These are phyloP conservation scores for Carcharodon carcharias DNA, from an alignment of 2,797 vertebrate species.

Conservation along the genomic window DNA sequence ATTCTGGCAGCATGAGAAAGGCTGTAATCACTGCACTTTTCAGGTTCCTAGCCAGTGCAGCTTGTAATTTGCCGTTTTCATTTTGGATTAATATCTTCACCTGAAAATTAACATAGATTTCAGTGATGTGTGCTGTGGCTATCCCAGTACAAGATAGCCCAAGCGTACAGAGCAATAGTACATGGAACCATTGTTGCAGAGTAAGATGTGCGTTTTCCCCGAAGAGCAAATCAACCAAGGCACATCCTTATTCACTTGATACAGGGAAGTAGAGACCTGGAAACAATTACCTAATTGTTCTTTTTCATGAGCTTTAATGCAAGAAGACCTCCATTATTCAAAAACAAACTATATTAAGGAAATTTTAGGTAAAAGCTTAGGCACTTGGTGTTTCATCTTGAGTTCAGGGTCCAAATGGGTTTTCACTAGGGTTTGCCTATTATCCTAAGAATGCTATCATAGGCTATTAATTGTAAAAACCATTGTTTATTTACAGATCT, in stretches of 20 bases:
- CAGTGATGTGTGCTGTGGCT: neutral
- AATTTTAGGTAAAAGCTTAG: neutral
- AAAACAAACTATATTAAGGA: neutral
- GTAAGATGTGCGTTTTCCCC: neutral
- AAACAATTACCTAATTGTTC: neutral
- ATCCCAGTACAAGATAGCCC: constrained; percentile 13
- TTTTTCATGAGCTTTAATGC: neutral
- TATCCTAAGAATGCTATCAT: too few relatives aligned
- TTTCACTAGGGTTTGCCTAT: too few relatives aligned
- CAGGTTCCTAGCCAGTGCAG: constrained; percentile 75
- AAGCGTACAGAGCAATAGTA: neutral
- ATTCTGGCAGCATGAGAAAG: constrained; percentile 91
- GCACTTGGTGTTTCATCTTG: neutral
- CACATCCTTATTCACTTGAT: neutral
- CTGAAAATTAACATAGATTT: constrained; percentile 52
- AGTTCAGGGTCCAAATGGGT: too few relatives aligned
- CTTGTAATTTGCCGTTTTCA: constrained; percentile 66
- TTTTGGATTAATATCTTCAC: constrained; percentile 79
- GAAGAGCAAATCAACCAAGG: neutral
- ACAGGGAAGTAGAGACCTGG: neutral
- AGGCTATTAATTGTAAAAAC: too few relatives aligned
- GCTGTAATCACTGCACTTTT: constrained; percentile 80
- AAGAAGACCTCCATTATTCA: neutral
- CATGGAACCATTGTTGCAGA: neutral
- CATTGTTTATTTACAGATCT: too few relatives aligned